Conservation (phyloP, 2,113 vertebrate genomes). For the Thunnus maccoyii region DNA sequence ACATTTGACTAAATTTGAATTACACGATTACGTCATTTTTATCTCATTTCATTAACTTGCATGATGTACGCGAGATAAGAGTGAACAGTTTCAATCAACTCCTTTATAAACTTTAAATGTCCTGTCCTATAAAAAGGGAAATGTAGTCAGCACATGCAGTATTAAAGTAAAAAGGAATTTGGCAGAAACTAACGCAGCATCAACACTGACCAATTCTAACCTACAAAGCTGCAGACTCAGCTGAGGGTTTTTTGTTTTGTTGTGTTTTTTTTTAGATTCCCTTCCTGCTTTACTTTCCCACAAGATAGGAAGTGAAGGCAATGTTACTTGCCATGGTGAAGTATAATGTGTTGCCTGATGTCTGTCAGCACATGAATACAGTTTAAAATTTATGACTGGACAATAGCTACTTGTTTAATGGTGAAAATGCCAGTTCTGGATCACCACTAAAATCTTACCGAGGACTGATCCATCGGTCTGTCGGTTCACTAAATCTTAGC, state of each 20-base stretch:
- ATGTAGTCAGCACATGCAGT: neutral
- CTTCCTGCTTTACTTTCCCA: slow-evolving; percentile 10
- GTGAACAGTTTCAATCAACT: too few species aligned
- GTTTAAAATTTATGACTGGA: too few species aligned
- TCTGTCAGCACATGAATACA: neutral
- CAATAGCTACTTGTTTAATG: neutral
- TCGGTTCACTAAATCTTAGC: neutral
- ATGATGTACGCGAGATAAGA: neutral
- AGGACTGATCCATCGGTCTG: neutral
- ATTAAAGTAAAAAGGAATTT: neutral
- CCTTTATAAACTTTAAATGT: neutral
- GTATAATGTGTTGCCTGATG: slow-evolving; percentile 4
- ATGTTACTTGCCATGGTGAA: slow-evolving; percentile 1
- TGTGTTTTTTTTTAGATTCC: neutral
- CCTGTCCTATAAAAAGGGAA: neutral
- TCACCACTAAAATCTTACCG: neutral
- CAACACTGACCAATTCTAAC: neutral
- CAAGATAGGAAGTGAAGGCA: slow-evolving; percentile 42
- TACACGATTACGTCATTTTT: neutral
- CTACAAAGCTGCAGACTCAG: neutral
- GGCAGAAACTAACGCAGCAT: neutral
- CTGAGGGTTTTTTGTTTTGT: neutral
- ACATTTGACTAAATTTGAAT: neutral
- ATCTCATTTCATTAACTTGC: neutral
- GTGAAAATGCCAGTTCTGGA: neutral